Evolutionary conservation across 2,888 invertebrate genomes (phyloP).

Genomic region (Electrophaes corylata): DNA sequence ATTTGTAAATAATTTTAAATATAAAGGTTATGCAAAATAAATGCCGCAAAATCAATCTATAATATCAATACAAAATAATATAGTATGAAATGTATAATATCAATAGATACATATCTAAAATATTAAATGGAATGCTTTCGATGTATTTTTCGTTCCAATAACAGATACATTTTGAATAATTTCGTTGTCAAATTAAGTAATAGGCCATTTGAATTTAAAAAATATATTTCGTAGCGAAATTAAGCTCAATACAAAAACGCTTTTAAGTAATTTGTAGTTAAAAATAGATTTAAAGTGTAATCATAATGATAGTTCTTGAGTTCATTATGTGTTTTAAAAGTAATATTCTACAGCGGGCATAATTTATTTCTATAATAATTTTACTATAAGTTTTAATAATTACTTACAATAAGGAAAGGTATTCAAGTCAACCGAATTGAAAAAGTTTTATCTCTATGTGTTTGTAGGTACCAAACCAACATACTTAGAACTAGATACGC

Average conservation of each 20-base stretch:
- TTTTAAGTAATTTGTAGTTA: neutral
- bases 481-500: too few species aligned
- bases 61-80: too few species aligned
- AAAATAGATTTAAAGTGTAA: conserved; percentile 27
- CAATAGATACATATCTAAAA: conserved; percentile 11
- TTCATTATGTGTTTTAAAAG: conserved; percentile 36
- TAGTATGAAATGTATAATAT: too few species aligned
- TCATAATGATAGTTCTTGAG: conserved; percentile 28
- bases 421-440: conserved; percentile 28
- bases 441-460: neutral
- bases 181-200: conserved; percentile 40
- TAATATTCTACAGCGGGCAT: conserved; percentile 43
- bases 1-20: too few species aligned
- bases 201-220: conserved; percentile 13
- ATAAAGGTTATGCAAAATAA: too few species aligned
- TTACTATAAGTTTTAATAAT: conserved; percentile 31
- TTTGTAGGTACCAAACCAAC: neutral
- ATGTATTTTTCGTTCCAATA: conserved; percentile 48
- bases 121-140: conserved; percentile 59
- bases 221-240: neutral
- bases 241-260: conserved; percentile 3
- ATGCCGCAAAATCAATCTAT: conserved; percentile 24
- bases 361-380: conserved; percentile 33
- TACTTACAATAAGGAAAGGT: conserved; percentile 40
- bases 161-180: conserved; percentile 25